Evolutionary conservation across 2,113 vertebrate species (phyloP), one percentile per base, ranked within the genome.

Genomic region (Phalacrocorax brasilianus): DNA sequence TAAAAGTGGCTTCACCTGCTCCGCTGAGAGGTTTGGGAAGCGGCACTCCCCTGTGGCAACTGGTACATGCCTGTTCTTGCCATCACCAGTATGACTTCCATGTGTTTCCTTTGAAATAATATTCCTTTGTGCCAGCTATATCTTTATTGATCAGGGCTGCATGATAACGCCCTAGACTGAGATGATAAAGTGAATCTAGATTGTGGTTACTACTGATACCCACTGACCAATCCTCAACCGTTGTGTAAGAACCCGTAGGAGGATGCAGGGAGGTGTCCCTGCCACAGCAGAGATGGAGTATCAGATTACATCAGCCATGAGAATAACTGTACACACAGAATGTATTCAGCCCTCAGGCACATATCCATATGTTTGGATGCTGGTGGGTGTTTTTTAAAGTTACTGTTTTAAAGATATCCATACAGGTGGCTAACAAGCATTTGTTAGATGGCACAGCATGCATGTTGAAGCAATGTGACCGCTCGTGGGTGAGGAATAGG

Each of bases 381-480:
- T 95, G 84, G 91, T 96, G 95, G 95, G 95, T 96, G 94, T 97
- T 96, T 96, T 95, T 87, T 81, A 93, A 94, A 95, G 93, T 76
- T 95, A 47, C 86, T 94, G 53, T 82, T 92, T 97, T 92, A 97
- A 97, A 97, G 88, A 95, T 92, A 95, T 52, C 93, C 47, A 91
- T 87, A 79, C 87, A 97, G 95, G 95, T 97, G 95, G 92, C 86
- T 93, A 91, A 65, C 84, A 83, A 94, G 77, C 26, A 2, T 89
- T 97, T 95, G 80, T 89, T 91, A 91, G 91, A 94, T 89, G 88
- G 95, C 91, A 89, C 79, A 92, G 89, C 84, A 50, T 11, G 42
- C 92, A 85, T 35, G 38, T 22, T 89, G 83, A 89, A 82, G 80
- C 73, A 89, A 93, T 95, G 66, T 87, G 92, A 92, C 58, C 33